Evolutionary conservation across 2,113 vertebrate species (phyloP).

Genomic region (Rana temporaria): DNA sequence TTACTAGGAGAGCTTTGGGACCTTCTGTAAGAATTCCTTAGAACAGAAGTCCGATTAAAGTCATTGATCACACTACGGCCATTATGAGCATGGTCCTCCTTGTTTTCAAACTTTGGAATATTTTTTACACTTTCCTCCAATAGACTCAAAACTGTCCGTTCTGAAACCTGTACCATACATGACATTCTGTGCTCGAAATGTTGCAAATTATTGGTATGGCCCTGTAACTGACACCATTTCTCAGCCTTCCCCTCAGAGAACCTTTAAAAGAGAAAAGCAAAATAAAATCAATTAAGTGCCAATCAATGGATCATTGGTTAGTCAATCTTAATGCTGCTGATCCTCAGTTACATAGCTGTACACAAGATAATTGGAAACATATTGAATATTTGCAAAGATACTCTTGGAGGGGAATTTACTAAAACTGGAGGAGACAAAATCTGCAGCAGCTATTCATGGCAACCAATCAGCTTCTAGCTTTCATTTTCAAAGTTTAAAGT

Average conservation of each 20-base stretch:
- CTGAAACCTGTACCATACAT: conserved; percentile 5
- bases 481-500: no score
- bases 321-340: no score
- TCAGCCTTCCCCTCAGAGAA: not conserved
- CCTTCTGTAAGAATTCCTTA: not conserved
- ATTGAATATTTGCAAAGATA: no score
- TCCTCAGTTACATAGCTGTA: no score
- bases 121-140: conserved; percentile 73
- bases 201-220: not conserved
- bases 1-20: not conserved
- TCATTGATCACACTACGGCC: not conserved
- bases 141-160: conserved; percentile 71
- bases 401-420: no score
- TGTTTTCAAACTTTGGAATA: conserved; percentile 2
- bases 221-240: not conserved
- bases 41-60: not conserved
- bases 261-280: conserved; percentile 4
- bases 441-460: no score
- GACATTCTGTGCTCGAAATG: not conserved
- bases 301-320: no score
- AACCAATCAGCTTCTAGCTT: no score
- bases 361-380: no score
- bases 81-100: conserved; percentile 38
- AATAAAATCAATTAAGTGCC: not conserved
- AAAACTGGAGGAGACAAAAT: no score